Percentiles rank a stretch among this genome's conserved stretches.
Evolutionary conservation across 2,113 vertebrate species (phyloP).

Genomic region (Osmerus mordax): DNA sequence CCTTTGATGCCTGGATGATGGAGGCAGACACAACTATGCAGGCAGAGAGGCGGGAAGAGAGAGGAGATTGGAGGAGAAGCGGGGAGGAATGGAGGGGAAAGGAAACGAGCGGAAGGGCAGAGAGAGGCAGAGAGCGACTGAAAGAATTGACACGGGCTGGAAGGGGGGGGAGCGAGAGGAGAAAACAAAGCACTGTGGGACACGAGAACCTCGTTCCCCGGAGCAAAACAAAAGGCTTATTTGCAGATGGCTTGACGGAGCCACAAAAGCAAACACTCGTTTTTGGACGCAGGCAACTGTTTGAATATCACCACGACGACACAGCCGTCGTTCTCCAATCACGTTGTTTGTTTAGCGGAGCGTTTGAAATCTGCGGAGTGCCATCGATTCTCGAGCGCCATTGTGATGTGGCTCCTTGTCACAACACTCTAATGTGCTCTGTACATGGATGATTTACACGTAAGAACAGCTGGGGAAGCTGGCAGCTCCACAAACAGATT

Average conservation of each 20-base stretch:
- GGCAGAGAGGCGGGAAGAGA: neutral
- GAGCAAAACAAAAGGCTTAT: constrained; percentile 43
- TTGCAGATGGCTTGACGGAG: constrained; percentile 40
- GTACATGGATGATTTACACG: constrained; percentile 51
- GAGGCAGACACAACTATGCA: neutral
- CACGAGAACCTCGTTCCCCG: constrained; percentile 35
- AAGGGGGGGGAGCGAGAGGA: constrained; percentile 26
- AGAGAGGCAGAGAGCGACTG: constrained; percentile 18
- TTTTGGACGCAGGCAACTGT: constrained; percentile 18
- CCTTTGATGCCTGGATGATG: neutral
- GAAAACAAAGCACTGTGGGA: constrained; percentile 55
- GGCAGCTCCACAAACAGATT: constrained; percentile 22
- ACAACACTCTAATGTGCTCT: constrained; percentile 28
- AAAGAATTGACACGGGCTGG: neutral
- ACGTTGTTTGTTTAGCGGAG: constrained; percentile 54
- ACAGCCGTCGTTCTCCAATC: constrained; percentile 48
- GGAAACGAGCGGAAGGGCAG: constrained; percentile 51
- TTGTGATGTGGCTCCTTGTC: constrained; percentile 34
- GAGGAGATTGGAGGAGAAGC: neutral
- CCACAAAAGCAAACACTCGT: constrained; percentile 46
- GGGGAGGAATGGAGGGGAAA: neutral
- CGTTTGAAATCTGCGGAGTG: constrained; percentile 42
- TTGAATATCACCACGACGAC: constrained; percentile 47
- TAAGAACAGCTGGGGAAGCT: constrained; percentile 53
- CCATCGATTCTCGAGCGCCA: constrained; percentile 34